Conservation (phyloP, 2,888 invertebrate species). For the Carterocephalus palaemon region DNA sequence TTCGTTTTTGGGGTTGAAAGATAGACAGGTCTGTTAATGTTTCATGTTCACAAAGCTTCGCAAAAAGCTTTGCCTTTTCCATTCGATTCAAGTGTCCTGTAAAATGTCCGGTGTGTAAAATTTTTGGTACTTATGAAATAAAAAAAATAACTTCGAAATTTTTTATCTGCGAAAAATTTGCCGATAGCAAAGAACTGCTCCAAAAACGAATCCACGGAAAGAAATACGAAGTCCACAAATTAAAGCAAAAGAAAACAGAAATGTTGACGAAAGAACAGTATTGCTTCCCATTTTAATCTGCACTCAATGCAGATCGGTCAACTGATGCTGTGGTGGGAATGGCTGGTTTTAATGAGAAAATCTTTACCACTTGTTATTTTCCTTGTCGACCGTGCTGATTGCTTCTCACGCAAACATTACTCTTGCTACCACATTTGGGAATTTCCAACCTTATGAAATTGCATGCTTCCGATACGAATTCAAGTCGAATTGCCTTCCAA, state of each 20-base stretch:
- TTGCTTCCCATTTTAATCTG: constrained; percentile 32
- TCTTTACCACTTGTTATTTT: constrained; percentile 25
- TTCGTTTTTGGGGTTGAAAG: constrained; percentile 24
- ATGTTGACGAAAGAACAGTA: constrained; percentile 23
- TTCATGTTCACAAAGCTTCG: constrained; percentile 12
- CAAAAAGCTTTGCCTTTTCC: constrained; percentile 10
- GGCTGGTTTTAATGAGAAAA: constrained; percentile 31
- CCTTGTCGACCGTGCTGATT: constrained; percentile 24
- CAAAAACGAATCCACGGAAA: too few species aligned
- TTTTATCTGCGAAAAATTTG: too few species aligned
- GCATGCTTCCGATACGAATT: background rate
- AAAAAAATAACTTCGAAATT: too few species aligned
- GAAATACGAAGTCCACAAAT: constrained; percentile 14
- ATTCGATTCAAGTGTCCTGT: too few species aligned
- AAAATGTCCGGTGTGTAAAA: too few species aligned
- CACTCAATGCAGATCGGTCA: constrained; percentile 30
- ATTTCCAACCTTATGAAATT: constrained; percentile 13
- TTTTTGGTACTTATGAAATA: too few species aligned
- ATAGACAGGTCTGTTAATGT: constrained; percentile 21
- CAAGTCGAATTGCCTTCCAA: background rate
- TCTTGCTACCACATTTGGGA: constrained; percentile 17
- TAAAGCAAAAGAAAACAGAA: constrained; percentile 18
- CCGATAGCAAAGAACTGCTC: too few species aligned
- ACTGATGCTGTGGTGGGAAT: constrained; percentile 29
- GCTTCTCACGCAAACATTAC: constrained; percentile 26